These are phyloP conservation scores for Papilio machaon DNA, from an alignment of 1,140 invertebrate species.

Conservation along the genomic window DNA sequence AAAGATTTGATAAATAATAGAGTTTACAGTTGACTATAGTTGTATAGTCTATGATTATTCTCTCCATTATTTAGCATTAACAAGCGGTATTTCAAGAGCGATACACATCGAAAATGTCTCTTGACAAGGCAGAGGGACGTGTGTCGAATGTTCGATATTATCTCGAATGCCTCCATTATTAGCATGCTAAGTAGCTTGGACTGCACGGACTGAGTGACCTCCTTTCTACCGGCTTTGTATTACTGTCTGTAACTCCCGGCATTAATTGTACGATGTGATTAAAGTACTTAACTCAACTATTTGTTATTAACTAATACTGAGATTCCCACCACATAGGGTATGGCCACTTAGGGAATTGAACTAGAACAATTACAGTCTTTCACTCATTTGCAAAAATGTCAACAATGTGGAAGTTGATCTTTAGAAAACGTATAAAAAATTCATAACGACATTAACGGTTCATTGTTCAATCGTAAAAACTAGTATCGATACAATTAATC, in stretches of 20 bases:
- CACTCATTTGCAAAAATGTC: background rate
- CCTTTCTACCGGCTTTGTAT: conserved; percentile 25
- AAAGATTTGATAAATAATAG: background rate
- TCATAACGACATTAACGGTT: conserved; percentile 11
- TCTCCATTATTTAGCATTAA: background rate
- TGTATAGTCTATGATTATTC: background rate
- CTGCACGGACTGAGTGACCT: background rate
- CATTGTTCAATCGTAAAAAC: conserved; percentile 19
- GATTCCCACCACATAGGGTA: no score
- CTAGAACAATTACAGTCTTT: background rate
- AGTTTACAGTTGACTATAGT: background rate
- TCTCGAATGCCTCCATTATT: conserved; percentile 31
- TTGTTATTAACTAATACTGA: background rate
- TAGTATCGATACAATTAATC: conserved; percentile 27
- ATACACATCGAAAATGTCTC: conserved; percentile 3
- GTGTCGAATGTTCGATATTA: conserved; percentile 32
- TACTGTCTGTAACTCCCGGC: background rate
- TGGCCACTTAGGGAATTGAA: background rate
- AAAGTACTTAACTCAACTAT: background rate
- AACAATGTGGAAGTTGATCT: conserved; percentile 20
- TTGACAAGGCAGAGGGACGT: conserved; percentile 19
- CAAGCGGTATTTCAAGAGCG: background rate
- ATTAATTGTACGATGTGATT: background rate
- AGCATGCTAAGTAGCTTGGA: conserved; percentile 16
- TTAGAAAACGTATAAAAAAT: conserved; percentile 12